A percentile compares a stretch with the other conserved stretches of the same genome.
Conservation (phyloP, 2,113 vertebrate genomes). For the Loxodonta africana region DNA sequence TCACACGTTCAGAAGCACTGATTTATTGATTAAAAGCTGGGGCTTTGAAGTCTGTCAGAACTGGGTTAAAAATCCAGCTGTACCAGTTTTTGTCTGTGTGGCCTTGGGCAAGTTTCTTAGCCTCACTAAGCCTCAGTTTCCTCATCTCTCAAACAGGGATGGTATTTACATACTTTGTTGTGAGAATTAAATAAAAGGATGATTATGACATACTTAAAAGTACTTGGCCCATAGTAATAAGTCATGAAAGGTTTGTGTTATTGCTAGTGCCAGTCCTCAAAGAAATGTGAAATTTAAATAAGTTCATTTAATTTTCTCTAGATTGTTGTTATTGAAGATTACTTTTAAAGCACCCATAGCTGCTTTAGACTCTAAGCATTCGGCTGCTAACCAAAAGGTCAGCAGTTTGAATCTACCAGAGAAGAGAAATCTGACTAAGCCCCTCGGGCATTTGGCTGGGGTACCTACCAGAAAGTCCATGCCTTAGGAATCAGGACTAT, state of each 20-base stretch:
- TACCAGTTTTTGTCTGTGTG: not conserved
- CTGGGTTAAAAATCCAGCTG: not conserved
- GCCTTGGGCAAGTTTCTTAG: no score
- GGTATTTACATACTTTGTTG: not conserved
- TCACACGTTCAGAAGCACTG: not conserved
- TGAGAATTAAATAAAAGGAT: conserved; percentile 37
- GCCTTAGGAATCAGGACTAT: not conserved
- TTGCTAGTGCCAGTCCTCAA: not conserved
- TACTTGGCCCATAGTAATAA: not conserved
- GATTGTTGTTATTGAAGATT: conserved; percentile 24
- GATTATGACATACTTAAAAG: not conserved
- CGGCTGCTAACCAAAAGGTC: no score
- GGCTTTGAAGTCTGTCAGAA: not conserved
- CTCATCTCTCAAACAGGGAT: not conserved
- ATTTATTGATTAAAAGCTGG: not conserved
- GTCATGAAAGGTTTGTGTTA: not conserved
- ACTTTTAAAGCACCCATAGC: conserved; percentile 22
- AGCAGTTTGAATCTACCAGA: no score
- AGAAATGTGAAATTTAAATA: conserved; percentile 2
- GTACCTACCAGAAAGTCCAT: not conserved
- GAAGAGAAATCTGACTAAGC: not conserved
- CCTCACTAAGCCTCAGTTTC: no score
- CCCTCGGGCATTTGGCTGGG: not conserved
- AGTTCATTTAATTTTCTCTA: conserved; percentile 36
- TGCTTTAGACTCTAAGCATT: not conserved